Evolutionary conservation across 2,113 vertebrate species (phyloP), one percentile per base, ranked within the genome.

Genomic region (Neotoma lepida): DNA sequence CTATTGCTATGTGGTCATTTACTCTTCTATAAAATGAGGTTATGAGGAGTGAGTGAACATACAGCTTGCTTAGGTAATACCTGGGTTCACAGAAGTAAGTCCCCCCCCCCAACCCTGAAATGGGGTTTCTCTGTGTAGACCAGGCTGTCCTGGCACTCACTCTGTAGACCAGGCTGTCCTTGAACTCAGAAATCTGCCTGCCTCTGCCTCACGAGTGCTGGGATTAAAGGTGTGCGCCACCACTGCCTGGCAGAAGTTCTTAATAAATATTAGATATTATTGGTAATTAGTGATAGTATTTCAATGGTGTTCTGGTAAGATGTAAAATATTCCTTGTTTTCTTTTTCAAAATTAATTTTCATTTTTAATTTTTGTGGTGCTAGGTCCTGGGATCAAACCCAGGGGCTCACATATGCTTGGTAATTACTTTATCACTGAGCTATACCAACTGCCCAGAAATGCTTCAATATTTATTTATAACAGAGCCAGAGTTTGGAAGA

Each of bases 261-360:
- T 93, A 95, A 80, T 56, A 96, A 92, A 85, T 85, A 91, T 77
- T 91, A 88, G 41, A 51, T 95, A 92, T 74, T 88, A 76, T 54
- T 51, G 74, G 28, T 74, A 70, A n/a, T 73, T 91, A 91, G 46
- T 63, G 84, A 61, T 41, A 58, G 33, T 66, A 3, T 93, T 91
- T 93, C 58, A 86, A 89, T 5, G 77, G 76, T 63, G 14, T 92
- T 44, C 56, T 95, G 71, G 73, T 64, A 56, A 77, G 54, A 95
- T 68, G 4, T 46, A 46, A 85, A 64, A 85, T 12, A 49, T 9
- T 73, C 22, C 8, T 12, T 56, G 4, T 44, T 61, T 30, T 54
- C 77, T 80, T 51, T n/a, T n/a, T 26, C 78, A 81, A 58, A 24
- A 81, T 58, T 39, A 56, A n/a, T 10, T n/a, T 56, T 81, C 22